Evolutionary conservation across 2,113 vertebrate species (phyloP).

Genomic region (Osmerus mordax): DNA sequence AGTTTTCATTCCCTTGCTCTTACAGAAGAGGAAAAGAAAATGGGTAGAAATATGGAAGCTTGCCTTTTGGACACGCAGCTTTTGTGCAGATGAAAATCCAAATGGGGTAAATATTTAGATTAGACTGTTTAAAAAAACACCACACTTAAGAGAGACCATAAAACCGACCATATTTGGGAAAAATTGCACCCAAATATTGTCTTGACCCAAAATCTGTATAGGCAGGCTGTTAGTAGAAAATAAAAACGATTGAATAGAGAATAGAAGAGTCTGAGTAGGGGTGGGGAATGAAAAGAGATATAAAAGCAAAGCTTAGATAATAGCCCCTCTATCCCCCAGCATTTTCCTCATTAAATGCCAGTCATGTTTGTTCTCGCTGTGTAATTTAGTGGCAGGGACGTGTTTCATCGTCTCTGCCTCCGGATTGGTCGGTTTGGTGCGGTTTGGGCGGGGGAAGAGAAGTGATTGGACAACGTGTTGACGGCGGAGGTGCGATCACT

Average conservation of each 20-base stretch:
- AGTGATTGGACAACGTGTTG: slow-evolving; percentile 69
- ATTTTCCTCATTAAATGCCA: slow-evolving; percentile 66
- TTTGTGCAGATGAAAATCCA: too few relatives aligned
- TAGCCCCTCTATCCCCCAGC: slow-evolving; percentile 39
- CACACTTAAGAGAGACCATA: too few relatives aligned
- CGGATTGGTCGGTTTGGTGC: slow-evolving; percentile 55
- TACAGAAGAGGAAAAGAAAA: too few relatives aligned
- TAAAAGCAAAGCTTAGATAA: slow-evolving; percentile 27
- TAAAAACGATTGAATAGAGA: background rate
- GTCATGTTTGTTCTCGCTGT: slow-evolving; percentile 64
- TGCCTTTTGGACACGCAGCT: too few relatives aligned
- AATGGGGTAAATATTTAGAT: too few relatives aligned
- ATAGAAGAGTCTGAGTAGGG: too few relatives aligned
- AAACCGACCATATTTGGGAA: too few relatives aligned
- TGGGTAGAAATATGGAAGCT: too few relatives aligned
- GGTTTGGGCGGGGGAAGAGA: slow-evolving; percentile 54
- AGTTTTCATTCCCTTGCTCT: too few relatives aligned
- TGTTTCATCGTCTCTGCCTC: slow-evolving; percentile 33
- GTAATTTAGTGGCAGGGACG: slow-evolving; percentile 63
- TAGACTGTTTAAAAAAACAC: too few relatives aligned
- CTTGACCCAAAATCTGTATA: background rate
- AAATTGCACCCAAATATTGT: background rate
- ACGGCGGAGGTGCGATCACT: slow-evolving; percentile 65
- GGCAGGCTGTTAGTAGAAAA: background rate
- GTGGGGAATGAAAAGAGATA: slow-evolving; percentile 19